These are phyloP conservation scores for Atherinomorus stipes DNA, from an alignment of 2,113 vertebrate genomes.

Conservation along the genomic window DNA sequence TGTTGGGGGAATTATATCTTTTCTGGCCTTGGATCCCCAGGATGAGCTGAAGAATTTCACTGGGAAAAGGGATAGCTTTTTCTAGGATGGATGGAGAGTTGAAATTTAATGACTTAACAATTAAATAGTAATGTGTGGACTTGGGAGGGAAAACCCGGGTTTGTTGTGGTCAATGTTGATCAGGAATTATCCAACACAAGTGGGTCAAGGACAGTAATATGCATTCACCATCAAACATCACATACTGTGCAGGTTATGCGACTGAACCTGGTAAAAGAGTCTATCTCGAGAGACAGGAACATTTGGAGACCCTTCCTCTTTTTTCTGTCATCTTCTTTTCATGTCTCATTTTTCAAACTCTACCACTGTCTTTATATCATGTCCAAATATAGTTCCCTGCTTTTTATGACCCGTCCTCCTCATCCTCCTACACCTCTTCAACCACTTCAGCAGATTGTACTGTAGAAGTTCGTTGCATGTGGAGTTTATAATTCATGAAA, in stretches of 20 bases:
- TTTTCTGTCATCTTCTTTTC: conserved; percentile 34
- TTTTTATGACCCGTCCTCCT: conserved; percentile 57
- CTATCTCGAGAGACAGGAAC: conserved; percentile 29
- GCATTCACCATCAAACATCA: conserved; percentile 19
- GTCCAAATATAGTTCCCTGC: conserved; percentile 48
- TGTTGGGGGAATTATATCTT: too few species aligned
- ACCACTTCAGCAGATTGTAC: conserved; percentile 64
- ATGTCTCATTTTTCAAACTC: conserved; percentile 41
- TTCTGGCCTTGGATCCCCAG: too few species aligned
- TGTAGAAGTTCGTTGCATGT: conserved; percentile 65
- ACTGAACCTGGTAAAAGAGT: not conserved
- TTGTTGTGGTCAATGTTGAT: not conserved
- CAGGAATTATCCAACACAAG: conserved; percentile 15
- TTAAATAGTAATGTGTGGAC: not conserved
- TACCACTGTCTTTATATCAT: conserved; percentile 26
- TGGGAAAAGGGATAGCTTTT: too few species aligned
- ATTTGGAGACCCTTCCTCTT: conserved; percentile 7
- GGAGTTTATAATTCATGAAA: conserved; percentile 70
- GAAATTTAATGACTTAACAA: not conserved
- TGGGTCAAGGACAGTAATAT: not conserved
- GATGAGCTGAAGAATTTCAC: too few species aligned
- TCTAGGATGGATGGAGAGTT: too few species aligned
- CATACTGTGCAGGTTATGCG: conserved; percentile 3
- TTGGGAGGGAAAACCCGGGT: not conserved
- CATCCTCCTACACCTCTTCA: conserved; percentile 52